Evolutionary conservation across 2,888 invertebrate species (phyloP).

Genomic region (Glyphotaelius pellucidus): DNA sequence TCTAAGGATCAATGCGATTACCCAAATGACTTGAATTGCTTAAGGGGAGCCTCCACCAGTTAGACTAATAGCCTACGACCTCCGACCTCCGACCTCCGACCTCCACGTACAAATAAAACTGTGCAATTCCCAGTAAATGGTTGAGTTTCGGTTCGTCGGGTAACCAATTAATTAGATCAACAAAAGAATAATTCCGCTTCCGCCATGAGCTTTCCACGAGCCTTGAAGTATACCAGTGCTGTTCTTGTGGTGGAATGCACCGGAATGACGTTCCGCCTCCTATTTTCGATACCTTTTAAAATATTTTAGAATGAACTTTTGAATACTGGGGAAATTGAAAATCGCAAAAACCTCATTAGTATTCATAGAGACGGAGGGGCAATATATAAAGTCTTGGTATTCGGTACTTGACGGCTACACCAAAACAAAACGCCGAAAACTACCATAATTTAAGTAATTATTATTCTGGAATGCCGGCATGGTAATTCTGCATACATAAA

Average conservation of each 20-base stretch:
- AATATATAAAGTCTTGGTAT: no score
- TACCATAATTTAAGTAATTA: no score
- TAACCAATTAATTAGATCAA: neutral
- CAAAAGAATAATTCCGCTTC: conserved; percentile 2
- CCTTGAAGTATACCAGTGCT: neutral
- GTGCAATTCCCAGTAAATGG: neutral
- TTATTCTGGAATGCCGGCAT: no score
- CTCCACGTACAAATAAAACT: neutral
- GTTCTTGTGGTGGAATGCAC: neutral
- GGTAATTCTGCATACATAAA: no score
- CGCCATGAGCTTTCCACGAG: neutral
- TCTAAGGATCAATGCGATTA: neutral
- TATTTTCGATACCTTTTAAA: neutral
- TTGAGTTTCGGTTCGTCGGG: neutral
- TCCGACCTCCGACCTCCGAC: neutral
- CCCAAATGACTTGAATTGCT: neutral
- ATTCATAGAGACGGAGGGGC: no score
- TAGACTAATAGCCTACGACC: neutral
- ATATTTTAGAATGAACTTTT: no score
- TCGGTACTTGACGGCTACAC: no score
- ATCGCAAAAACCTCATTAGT: no score
- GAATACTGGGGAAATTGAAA: no score
- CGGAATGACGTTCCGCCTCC: neutral
- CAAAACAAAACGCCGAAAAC: no score
- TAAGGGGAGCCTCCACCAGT: neutral